These are phyloP conservation scores for Hypsibius dujardini DNA, from an alignment of 1,140 invertebrate genomes.

Conservation along the genomic window DNA sequence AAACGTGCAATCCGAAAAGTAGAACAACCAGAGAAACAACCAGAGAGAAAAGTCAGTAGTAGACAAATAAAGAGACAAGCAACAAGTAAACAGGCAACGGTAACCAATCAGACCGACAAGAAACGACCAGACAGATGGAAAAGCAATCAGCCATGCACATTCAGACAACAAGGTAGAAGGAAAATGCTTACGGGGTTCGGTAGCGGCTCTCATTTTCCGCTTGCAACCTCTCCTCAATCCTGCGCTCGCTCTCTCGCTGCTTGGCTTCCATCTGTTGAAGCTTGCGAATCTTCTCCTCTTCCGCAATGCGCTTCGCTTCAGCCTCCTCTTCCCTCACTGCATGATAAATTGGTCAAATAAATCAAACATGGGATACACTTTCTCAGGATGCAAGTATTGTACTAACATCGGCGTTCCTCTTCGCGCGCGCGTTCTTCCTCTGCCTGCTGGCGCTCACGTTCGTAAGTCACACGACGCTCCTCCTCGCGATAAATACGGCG, in stretches of 20 bases:
- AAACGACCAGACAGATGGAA: too few species aligned
- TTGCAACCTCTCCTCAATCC: neutral
- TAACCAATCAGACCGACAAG: too few species aligned
- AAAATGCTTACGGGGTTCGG: too few species aligned
- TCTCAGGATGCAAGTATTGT: neutral
- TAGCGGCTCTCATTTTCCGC: neutral
- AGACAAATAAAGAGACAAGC: too few species aligned
- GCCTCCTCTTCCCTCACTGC: neutral
- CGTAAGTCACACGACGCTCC: constrained; percentile 2
- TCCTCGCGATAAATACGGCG: constrained; percentile 1
- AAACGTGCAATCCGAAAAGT: too few species aligned
- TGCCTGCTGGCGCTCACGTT: neutral
- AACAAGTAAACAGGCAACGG: too few species aligned
- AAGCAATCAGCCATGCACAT: too few species aligned
- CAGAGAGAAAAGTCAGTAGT: too few species aligned
- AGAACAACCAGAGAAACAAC: too few species aligned
- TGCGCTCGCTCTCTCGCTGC: neutral
- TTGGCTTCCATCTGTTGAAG: neutral
- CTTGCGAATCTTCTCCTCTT: neutral
- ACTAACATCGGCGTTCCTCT: neutral
- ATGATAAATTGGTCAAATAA: neutral
- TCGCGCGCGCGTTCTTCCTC: neutral
- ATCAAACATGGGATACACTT: neutral
- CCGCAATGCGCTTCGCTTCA: neutral
- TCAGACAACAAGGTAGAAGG: too few species aligned